Evolutionary conservation across 2,113 vertebrate genomes (phyloP).

Genomic region (Phycodurus eques): DNA sequence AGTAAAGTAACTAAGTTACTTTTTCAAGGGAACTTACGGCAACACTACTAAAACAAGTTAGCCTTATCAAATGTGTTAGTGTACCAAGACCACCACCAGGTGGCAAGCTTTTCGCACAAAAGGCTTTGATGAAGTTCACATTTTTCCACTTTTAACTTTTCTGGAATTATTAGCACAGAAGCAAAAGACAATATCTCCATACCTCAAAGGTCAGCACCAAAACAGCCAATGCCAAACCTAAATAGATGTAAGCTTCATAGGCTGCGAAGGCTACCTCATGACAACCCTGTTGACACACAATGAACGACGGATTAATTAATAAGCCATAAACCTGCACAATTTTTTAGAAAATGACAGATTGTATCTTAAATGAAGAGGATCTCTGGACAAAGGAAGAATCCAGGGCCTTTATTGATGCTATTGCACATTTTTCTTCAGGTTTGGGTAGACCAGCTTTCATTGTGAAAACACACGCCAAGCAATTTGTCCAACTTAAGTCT

Average conservation of each 20-base stretch:
- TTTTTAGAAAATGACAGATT: neutral
- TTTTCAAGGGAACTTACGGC: too few species aligned
- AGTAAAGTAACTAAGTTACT: neutral
- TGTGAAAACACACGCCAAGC: too few species aligned
- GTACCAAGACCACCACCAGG: constrained; percentile 43
- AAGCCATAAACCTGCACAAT: constrained; percentile 23
- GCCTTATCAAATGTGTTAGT: neutral
- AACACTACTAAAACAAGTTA: neutral
- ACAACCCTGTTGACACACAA: constrained; percentile 79
- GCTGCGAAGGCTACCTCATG: constrained; percentile 89
- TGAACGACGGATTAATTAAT: constrained; percentile 26
- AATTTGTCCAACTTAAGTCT: too few species aligned
- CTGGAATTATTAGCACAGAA: neutral
- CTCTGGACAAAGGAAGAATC: neutral
- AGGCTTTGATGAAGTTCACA: neutral
- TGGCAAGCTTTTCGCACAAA: constrained; percentile 37
- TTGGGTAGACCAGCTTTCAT: too few species aligned
- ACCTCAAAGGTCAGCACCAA: constrained; percentile 93
- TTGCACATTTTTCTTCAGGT: too few species aligned
- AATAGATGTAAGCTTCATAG: constrained; percentile 90
- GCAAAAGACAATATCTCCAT: constrained; percentile 14
- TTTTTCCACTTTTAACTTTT: neutral
- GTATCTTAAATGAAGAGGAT: neutral
- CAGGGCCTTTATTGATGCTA: too few species aligned
- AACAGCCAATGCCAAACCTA: constrained; percentile 88